Evolutionary conservation across 2,113 vertebrate genomes (phyloP).

Genomic region (Dromas ardeola): DNA sequence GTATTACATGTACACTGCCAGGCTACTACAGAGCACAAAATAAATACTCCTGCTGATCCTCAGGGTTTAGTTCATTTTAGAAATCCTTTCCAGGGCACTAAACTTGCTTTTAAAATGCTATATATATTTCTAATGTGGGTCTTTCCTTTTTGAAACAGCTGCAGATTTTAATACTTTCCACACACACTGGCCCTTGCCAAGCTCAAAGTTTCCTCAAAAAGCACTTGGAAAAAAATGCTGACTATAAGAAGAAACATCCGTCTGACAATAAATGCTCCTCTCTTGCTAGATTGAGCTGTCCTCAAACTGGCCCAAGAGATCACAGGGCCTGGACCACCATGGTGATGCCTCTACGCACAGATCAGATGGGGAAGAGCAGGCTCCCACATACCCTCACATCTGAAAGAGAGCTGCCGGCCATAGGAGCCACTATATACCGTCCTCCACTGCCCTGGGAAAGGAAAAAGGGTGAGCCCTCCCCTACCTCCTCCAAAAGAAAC

Average conservation of each 20-base stretch:
- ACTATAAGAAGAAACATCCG: slow-evolving; percentile 1
- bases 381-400: background rate
- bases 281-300: background rate
- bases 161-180: slow-evolving; percentile 32
- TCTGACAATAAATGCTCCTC: background rate
- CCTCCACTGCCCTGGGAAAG: background rate
- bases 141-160: slow-evolving; percentile 30
- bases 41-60: background rate
- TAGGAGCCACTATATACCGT: background rate
- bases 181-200: background rate
- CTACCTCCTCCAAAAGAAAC: background rate
- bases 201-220: slow-evolving; percentile 40
- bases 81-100: slow-evolving; percentile 11
- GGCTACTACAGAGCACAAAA: slow-evolving; percentile 12
- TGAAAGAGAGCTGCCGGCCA: rapidly evolving
- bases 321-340: background rate
- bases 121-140: slow-evolving; percentile 20
- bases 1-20: background rate
- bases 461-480: background rate
- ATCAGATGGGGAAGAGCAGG: background rate
- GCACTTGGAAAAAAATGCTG: slow-evolving; percentile 8
- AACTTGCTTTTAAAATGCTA: slow-evolving; percentile 29
- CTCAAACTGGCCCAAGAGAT: background rate
- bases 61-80: background rate
- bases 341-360: background rate